phyloP scores from a whole-genome alignment of 2,888 invertebrate species.

The Drosophila antonietae region DNA sequence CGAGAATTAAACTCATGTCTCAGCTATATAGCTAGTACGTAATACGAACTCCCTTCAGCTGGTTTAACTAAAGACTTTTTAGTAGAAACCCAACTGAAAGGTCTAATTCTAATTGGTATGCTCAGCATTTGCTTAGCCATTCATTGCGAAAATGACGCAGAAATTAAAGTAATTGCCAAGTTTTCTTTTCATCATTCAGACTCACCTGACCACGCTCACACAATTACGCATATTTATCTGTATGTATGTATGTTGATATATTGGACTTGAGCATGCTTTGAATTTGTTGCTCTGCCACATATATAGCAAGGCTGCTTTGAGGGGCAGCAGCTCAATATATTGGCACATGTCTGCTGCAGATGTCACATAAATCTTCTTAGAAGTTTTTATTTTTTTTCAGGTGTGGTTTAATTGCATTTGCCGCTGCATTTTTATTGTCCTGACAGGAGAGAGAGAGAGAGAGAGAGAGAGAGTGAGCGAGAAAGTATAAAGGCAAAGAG shows the following conservation, averaged over 20 bases:
- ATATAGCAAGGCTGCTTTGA: not conserved
- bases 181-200: too few species aligned
- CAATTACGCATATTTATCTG: too few species aligned
- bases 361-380: constrained; percentile 29
- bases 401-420: constrained; percentile 73
- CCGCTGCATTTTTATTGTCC: constrained; percentile 32
- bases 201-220: not conserved
- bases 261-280: not conserved
- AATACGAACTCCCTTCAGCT: not conserved
- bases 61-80: not conserved
- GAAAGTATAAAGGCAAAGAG: constrained; percentile 20
- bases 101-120: not conserved
- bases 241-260: not conserved
- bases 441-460: not conserved
- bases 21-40: not conserved
- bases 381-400: constrained; percentile 20
- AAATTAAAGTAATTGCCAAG: constrained; percentile 3
- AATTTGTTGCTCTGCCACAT: not conserved
- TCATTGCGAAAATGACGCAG: not conserved
- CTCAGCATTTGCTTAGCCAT: not conserved
- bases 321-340: not conserved
- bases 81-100: not conserved
- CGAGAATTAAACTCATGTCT: not conserved
- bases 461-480: not conserved
- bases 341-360: constrained; percentile 19